phyloP scores from a whole-genome alignment of 2,113 vertebrate genomes.

The Lagenorhynchus albirostris region DNA sequence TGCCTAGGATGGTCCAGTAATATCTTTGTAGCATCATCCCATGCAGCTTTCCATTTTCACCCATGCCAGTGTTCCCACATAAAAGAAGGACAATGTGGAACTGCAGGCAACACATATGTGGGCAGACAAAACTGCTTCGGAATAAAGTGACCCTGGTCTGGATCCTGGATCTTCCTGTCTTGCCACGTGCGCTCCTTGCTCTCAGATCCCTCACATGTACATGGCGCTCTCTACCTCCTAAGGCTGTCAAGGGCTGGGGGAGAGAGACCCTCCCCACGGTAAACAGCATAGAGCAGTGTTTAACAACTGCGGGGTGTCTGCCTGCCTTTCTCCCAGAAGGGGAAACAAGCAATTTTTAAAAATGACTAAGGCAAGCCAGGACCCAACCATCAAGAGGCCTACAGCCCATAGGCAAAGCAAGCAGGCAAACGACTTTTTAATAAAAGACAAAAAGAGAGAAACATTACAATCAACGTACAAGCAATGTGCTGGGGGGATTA shows the following conservation, averaged over 20 bases:
- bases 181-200: too few relatives aligned
- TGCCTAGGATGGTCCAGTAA: background rate
- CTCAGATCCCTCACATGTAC: background rate
- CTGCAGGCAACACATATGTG: background rate
- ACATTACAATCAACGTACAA: background rate
- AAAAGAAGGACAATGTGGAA: background rate
- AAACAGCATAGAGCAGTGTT: background rate
- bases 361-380: background rate
- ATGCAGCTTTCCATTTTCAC: background rate
- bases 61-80: background rate
- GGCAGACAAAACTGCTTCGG: background rate
- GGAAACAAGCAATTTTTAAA: background rate
- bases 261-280: background rate
- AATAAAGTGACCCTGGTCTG: background rate
- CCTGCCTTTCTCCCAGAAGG: background rate
- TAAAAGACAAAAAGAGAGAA: background rate
- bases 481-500: background rate
- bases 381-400: background rate
- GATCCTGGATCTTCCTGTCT: background rate
- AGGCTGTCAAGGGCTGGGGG: background rate
- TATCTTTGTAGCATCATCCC: background rate
- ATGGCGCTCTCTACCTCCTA: background rate
- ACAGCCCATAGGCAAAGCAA: background rate
- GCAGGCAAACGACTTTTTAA: background rate
- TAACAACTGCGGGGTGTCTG: background rate